Base-by-base conservation (phyloP, 2,888 invertebrate genomes). In the Pantelozetes paolii region DNA sequence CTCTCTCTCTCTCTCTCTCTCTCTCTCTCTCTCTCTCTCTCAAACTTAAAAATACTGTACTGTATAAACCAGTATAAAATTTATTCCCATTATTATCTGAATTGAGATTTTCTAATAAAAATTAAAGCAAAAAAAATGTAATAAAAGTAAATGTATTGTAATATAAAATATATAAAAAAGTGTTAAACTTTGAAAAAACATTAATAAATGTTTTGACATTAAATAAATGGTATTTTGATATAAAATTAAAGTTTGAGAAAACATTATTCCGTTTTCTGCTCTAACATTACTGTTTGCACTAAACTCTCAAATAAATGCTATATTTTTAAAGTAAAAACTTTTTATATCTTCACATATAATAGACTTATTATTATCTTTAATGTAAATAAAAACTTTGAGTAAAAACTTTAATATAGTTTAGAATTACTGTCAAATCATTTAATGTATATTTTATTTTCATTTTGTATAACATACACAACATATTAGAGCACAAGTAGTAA, bases 211-310 rank as follows among this genome's bases (percentile, higher is more conserved):
- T 45, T 50, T 15, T 15, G 20, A 50, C 50, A 50, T 50, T 50
- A 50, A 50, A 50, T 50, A 50, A 50, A 50, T 50, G 3, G 50
- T n/a, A 50, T 50, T 50, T 50, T 50, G n/a, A 50, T 20, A 50
- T 5, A n/a, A 50, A 50, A 50, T 50, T 50, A n/a, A 50, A 50
- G 50, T 45, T 50, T 45, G 20, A 50, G 15, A 50, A 50, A 50
- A 2, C 20, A 50, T 50, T 50, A 50, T 5, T 23, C 3, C 23
- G n/a, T 50, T 6, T 40, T 6, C 13, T 40, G 6, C 40, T 40
- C n/a, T n/a, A n/a, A n/a, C 20, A 20, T 20, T 50, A 8, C 6
- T 20, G 15, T 5, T 36, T 13, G 20, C n/a, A 50, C 3, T 50
- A 50, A 6, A 15, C 23, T 20, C 50, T 23, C n/a, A 20, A 50